Evolutionary conservation across 1,140 invertebrate species (phyloP).

Genomic region (Papilio helenus): DNA sequence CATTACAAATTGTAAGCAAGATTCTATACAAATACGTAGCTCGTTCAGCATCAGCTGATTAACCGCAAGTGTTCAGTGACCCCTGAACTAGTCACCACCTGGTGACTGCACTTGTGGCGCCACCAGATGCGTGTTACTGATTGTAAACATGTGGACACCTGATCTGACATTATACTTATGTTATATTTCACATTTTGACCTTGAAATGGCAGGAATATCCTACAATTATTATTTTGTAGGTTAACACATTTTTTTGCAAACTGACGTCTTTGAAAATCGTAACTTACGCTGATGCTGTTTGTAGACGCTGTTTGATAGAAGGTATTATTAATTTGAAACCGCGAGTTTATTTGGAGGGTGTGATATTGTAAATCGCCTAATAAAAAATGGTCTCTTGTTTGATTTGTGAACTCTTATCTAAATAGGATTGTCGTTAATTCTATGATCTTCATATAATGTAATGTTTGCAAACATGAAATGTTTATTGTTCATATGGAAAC

Average conservation of each 20-base stretch:
- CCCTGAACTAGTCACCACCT: background rate
- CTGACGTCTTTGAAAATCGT: background rate
- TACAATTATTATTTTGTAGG: background rate
- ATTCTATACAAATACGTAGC: background rate
- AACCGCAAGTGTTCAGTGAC: background rate
- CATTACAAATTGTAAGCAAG: background rate
- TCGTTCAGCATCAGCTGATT: background rate
- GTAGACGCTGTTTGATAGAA: background rate
- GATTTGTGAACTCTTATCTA: background rate
- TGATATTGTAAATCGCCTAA: too few species aligned
- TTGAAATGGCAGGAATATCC: background rate
- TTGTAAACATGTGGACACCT: background rate
- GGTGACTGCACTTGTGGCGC: background rate
- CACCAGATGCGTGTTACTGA: background rate
- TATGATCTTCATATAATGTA: background rate
- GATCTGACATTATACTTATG: background rate
- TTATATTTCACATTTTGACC: background rate
- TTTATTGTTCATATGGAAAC: conserved; percentile 21
- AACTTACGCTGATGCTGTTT: too few species aligned
- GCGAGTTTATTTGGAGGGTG: too few species aligned
- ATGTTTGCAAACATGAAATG: conserved; percentile 1
- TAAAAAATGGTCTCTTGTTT: too few species aligned
- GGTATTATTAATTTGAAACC: background rate
- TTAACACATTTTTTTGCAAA: background rate
- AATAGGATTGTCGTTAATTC: background rate